phyloP scores from a whole-genome alignment of 2,113 vertebrate species.

The Scophthalmus maximus region DNA sequence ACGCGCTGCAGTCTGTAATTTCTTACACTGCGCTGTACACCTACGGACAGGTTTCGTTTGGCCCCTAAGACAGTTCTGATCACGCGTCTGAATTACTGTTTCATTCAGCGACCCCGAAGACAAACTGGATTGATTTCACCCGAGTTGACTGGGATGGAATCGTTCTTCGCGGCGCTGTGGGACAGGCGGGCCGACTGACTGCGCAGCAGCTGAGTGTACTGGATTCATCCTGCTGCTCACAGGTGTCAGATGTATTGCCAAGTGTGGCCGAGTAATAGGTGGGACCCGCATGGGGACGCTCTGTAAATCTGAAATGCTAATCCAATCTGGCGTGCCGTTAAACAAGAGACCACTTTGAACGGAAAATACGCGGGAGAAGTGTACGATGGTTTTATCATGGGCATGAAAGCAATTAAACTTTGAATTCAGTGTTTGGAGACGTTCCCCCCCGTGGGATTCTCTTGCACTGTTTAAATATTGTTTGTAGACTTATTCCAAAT shows the following conservation, averaged over 20 bases:
- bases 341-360: slow-evolving; percentile 34
- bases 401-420: not conserved
- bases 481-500: not conserved
- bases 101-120: slow-evolving; percentile 56
- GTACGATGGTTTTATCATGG: slow-evolving; percentile 9
- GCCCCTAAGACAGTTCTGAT: slow-evolving; percentile 35
- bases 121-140: slow-evolving; percentile 49
- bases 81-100: slow-evolving; percentile 33
- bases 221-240: slow-evolving; percentile 54
- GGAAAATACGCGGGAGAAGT: slow-evolving; percentile 9
- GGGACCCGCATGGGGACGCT: slow-evolving; percentile 48
- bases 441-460: too few species aligned
- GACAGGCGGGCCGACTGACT: slow-evolving; percentile 28
- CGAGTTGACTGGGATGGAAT: slow-evolving; percentile 45
- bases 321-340: slow-evolving; percentile 28
- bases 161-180: slow-evolving; percentile 13
- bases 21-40: not conserved
- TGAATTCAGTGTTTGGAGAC: not conserved
- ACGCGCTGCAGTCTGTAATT: slow-evolving; percentile 4
- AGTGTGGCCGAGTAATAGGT: slow-evolving; percentile 66
- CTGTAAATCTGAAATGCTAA: slow-evolving; percentile 60
- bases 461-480: too few species aligned
- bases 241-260: slow-evolving; percentile 55
- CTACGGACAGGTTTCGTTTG: not conserved
- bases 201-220: slow-evolving; percentile 47